Conservation (phyloP, 2,797 vertebrate species). For the Acrossocheilus wenchowensis region DNA sequence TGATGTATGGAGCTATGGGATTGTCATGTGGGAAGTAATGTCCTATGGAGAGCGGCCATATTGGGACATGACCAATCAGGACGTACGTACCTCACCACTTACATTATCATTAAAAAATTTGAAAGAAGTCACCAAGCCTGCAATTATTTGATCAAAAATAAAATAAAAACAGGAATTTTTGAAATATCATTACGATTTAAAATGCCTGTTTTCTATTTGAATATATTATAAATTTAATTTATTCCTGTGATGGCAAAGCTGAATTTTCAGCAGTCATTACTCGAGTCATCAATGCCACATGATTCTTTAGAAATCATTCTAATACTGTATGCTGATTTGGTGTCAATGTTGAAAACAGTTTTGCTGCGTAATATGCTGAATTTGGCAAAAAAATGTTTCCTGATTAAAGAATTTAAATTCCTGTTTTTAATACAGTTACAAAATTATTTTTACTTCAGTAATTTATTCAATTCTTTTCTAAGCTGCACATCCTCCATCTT, state of each 20-base stretch:
- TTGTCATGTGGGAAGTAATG: slow-evolving; percentile 87
- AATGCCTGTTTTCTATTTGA: neutral
- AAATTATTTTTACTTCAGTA: neutral
- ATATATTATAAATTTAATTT: neutral
- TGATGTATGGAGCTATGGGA: slow-evolving; percentile 85
- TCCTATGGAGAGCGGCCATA: slow-evolving; percentile 84
- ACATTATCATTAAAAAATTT: neutral
- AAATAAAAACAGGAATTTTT: neutral
- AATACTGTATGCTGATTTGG: neutral
- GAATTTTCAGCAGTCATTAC: neutral
- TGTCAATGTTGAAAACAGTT: neutral
- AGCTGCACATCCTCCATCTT: slow-evolving; percentile 22
- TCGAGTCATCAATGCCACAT: neutral
- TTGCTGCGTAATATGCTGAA: neutral
- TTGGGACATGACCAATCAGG: slow-evolving; percentile 87
- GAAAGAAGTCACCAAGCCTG: neutral
- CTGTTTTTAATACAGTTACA: neutral
- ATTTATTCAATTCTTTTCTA: neutral
- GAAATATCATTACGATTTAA: neutral
- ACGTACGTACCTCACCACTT: slow-evolving; percentile 71
- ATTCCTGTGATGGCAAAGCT: neutral
- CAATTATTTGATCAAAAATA: neutral
- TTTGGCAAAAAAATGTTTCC: neutral
- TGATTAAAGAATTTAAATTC: neutral
- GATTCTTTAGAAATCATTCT: neutral